Percentiles rank a stretch among this genome's conserved stretches.
Conservation (phyloP, 2,113 vertebrate genomes). For the Ceyx melanurus region DNA sequence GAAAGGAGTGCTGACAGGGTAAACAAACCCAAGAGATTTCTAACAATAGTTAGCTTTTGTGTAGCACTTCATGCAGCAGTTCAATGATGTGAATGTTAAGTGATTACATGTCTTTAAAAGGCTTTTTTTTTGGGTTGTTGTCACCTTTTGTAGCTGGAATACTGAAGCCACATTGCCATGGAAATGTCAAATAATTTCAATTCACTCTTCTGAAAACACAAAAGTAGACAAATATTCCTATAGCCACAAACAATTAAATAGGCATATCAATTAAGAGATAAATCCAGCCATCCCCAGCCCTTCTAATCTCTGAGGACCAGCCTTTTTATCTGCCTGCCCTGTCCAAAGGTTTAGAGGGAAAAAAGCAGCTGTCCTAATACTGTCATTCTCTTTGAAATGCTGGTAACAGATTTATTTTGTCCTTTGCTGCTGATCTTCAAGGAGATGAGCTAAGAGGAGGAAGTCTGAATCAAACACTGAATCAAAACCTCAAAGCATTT, state of each 20-base stretch:
- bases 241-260: too few species aligned
- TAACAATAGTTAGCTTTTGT: background rate
- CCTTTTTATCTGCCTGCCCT: background rate
- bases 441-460: background rate
- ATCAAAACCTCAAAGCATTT: background rate
- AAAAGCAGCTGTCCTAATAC: background rate
- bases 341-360: background rate
- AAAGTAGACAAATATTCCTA: too few species aligned
- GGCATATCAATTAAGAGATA: too few species aligned
- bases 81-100: background rate
- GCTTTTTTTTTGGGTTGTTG: background rate
- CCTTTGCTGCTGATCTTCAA: background rate
- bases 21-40: background rate
- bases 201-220: background rate
- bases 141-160: background rate
- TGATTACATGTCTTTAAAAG: background rate
- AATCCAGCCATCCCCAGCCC: too few species aligned
- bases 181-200: slow-evolving; percentile 25
- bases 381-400: background rate
- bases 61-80: background rate
- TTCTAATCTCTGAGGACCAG: too few species aligned
- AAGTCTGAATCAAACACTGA: background rate
- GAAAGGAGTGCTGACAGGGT: background rate
- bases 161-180: fast-evolving
- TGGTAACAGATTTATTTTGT: background rate